phyloP scores from a whole-genome alignment of 1,140 invertebrate genomes.

The Drosophila busckii region DNA sequence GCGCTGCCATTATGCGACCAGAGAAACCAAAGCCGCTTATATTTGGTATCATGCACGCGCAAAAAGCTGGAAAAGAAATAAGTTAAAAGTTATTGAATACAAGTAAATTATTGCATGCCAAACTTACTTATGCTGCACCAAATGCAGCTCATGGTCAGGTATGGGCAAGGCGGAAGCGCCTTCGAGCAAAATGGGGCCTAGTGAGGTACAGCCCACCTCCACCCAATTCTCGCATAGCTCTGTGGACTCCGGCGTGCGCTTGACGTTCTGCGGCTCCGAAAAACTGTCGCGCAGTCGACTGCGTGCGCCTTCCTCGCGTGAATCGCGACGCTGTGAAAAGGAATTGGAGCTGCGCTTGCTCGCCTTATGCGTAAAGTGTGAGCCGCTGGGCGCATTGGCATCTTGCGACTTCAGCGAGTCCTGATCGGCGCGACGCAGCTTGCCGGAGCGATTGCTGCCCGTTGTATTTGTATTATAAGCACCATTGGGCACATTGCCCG shows the following conservation, averaged over 20 bases:
- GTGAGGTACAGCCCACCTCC: slow-evolving; percentile 92
- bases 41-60: slow-evolving; percentile 91
- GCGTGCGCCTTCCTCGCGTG: slow-evolving; percentile 60
- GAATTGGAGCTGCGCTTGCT: slow-evolving; percentile 74
- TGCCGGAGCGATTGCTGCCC: slow-evolving; percentile 76
- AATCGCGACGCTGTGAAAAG: slow-evolving; percentile 67
- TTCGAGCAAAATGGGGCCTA: slow-evolving; percentile 95
- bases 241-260: slow-evolving; percentile 48
- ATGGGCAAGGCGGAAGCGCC: slow-evolving; percentile 90
- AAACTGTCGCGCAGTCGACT: slow-evolving; percentile 58
- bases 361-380: slow-evolving; percentile 34
- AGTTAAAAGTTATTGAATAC: not conserved
- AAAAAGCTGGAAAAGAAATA: slow-evolving; percentile 83
- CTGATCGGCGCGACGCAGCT: slow-evolving; percentile 62
- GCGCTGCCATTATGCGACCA: slow-evolving; percentile 86
- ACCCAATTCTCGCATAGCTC: slow-evolving; percentile 89
- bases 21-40: slow-evolving; percentile 95
- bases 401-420: slow-evolving; percentile 71
- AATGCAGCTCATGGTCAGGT: slow-evolving; percentile 86
- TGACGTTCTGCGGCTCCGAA: slow-evolving; percentile 46
- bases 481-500: slow-evolving; percentile 52
- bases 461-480: slow-evolving; percentile 82
- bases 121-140: slow-evolving; percentile 86
- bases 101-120: not conserved
- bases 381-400: slow-evolving; percentile 16